phyloP scores from a whole-genome alignment of 2,113 vertebrate species.

The Arothron firmamentum region DNA sequence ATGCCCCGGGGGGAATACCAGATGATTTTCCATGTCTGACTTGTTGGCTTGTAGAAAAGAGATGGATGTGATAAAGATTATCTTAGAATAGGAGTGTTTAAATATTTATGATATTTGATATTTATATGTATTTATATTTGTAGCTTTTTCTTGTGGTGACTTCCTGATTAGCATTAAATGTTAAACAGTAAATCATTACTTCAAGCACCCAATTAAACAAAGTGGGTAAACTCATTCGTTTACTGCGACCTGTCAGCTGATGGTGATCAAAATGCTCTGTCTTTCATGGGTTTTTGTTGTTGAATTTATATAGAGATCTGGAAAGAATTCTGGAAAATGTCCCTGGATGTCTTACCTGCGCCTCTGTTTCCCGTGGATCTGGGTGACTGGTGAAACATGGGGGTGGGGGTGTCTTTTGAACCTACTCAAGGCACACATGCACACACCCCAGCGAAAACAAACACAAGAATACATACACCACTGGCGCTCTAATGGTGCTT shows the following conservation, averaged over 20 bases:
- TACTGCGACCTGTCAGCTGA: too few relatives aligned
- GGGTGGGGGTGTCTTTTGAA: slow-evolving; percentile 47
- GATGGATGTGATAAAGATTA: slow-evolving; percentile 35
- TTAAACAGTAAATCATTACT: too few relatives aligned
- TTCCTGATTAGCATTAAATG: too few relatives aligned
- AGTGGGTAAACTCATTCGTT: not conserved
- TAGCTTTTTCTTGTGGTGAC: too few relatives aligned
- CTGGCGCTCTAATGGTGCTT: slow-evolving; percentile 64
- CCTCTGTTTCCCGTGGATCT: slow-evolving; percentile 41
- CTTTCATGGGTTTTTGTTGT: too few relatives aligned
- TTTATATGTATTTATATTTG: too few relatives aligned
- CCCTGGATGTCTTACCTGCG: slow-evolving; percentile 15
- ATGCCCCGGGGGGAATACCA: slow-evolving; percentile 54
- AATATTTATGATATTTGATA: too few relatives aligned
- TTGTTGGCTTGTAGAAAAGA: slow-evolving; percentile 33
- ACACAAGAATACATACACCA: slow-evolving; percentile 55
- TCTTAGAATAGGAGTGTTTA: too few relatives aligned
- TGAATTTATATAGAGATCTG: too few relatives aligned
- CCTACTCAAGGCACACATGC: slow-evolving; percentile 26
- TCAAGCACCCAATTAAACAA: not conserved
- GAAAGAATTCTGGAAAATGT: slow-evolving; percentile 23
- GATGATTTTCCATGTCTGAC: slow-evolving; percentile 60
- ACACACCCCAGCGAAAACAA: slow-evolving; percentile 35
- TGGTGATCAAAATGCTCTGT: too few relatives aligned
- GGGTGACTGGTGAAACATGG: slow-evolving; percentile 57